Evolutionary conservation across 1,140 invertebrate genomes (phyloP).

Genomic region (Anoplolepis gracilipes): DNA sequence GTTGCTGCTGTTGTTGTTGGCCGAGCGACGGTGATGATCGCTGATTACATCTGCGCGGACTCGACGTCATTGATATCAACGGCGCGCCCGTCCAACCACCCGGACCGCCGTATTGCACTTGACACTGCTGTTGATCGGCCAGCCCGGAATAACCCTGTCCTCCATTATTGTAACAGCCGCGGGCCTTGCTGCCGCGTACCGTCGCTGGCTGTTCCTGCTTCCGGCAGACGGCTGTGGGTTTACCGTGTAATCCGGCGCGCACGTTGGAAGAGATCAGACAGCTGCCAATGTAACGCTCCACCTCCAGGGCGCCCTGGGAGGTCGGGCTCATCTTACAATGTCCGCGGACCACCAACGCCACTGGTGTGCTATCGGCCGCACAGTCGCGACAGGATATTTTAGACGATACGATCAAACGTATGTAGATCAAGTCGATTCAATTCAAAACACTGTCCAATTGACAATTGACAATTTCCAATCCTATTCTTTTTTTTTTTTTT

Average conservation of each 20-base stretch:
- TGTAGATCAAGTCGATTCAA: background rate
- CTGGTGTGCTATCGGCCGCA: background rate
- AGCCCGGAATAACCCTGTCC: constrained; percentile 68
- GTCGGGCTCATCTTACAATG: constrained; percentile 87
- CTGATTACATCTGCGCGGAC: constrained; percentile 82
- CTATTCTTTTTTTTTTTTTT: background rate
- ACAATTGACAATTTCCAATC: background rate
- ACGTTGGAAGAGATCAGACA: constrained; percentile 87
- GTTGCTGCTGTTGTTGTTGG: constrained; percentile 75
- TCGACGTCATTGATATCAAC: constrained; percentile 88
- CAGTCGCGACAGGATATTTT: background rate
- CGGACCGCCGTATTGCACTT: constrained; percentile 74
- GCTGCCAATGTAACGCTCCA: constrained; percentile 89
- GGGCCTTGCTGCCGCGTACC: constrained; percentile 50
- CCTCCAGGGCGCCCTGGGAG: constrained; percentile 87
- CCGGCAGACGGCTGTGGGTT: constrained; percentile 68
- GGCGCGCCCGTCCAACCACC: constrained; percentile 89
- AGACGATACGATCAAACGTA: background rate
- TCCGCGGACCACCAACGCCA: constrained; percentile 30
- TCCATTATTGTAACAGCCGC: constrained; percentile 57
- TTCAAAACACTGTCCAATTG: constrained; percentile 5
- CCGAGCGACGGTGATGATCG: constrained; percentile 77
- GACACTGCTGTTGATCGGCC: constrained; percentile 75
- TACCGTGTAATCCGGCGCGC: constrained; percentile 82
- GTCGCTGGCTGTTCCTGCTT: constrained; percentile 63